phyloP scores from a whole-genome alignment of 2,113 vertebrate species.

The Anser cygnoides region DNA sequence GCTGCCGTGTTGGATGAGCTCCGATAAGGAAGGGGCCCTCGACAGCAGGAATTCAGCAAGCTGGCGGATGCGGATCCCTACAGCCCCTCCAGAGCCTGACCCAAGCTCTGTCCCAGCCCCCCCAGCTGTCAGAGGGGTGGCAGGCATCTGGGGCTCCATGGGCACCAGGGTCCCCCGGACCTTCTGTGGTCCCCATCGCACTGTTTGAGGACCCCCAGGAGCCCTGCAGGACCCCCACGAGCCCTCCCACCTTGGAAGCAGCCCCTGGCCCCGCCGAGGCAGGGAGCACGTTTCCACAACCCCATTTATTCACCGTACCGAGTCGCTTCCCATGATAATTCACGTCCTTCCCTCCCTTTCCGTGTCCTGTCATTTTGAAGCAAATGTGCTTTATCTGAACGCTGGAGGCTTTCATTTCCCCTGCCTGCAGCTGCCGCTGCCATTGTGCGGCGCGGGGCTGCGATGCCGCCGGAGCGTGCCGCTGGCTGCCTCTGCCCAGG shows the following conservation, averaged over 20 bases:
- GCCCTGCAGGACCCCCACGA: background rate
- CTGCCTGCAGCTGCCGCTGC: conserved; percentile 19
- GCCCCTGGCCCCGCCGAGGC: fast-evolving
- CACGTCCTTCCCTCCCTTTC: background rate
- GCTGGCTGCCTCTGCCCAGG: conserved; percentile 7
- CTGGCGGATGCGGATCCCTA: background rate
- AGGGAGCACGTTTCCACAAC: background rate
- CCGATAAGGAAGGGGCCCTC: conserved; percentile 54
- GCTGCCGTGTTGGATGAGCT: conserved; percentile 27
- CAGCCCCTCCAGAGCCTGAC: background rate
- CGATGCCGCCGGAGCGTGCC: background rate
- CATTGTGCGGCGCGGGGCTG: background rate
- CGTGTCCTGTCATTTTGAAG: background rate
- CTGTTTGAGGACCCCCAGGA: no score
- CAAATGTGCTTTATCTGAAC: background rate
- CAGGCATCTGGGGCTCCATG: background rate
- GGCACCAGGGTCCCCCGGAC: background rate
- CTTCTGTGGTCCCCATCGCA: fast-evolving
- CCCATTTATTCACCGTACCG: fast-evolving
- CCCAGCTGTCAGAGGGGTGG: fast-evolving
- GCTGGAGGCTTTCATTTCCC: background rate
- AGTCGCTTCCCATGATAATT: background rate
- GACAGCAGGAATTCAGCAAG: background rate
- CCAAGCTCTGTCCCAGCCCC: background rate
- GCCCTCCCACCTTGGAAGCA: background rate